phyloP scores from a whole-genome alignment of 2,113 vertebrate species.

The Cryptomyrus ogoouensis region DNA sequence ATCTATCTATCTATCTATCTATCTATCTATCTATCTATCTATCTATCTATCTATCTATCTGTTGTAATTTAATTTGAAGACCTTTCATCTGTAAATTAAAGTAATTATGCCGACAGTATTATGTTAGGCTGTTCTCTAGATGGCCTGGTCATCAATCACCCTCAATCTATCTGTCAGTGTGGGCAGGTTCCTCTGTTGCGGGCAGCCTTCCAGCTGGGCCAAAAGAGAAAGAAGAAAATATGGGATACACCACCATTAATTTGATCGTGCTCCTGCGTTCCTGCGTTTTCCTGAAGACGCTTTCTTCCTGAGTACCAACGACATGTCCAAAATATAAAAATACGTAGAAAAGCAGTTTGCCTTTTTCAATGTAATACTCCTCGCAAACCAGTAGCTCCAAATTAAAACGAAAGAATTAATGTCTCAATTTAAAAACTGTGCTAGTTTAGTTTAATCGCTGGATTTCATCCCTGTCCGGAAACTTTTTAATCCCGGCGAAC shows the following conservation, averaged over 20 bases:
- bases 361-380: constrained; percentile 62
- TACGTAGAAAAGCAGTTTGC: not conserved
- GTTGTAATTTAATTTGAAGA: constrained; percentile 56
- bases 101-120: constrained; percentile 95
- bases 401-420: not conserved
- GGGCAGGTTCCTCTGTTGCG: constrained; percentile 76
- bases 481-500: not conserved
- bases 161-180: constrained; percentile 84
- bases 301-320: not conserved
- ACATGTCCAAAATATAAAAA: not conserved
- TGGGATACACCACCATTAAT: constrained; percentile 79
- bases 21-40: not conserved
- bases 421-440: not conserved
- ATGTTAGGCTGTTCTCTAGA: constrained; percentile 72
- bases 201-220: constrained; percentile 75
- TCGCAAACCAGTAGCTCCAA: constrained; percentile 34
- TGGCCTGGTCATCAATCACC: constrained; percentile 89
- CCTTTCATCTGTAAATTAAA: constrained; percentile 93
- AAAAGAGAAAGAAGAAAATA: constrained; percentile 60
- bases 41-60: not conserved
- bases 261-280: constrained; percentile 74
- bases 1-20: not conserved
- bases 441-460: constrained; percentile 28
- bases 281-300: constrained; percentile 48
- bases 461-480: not conserved